Base-by-base conservation (phyloP, 2,888 invertebrate genomes). In the Linnaemya tessellans region DNA sequence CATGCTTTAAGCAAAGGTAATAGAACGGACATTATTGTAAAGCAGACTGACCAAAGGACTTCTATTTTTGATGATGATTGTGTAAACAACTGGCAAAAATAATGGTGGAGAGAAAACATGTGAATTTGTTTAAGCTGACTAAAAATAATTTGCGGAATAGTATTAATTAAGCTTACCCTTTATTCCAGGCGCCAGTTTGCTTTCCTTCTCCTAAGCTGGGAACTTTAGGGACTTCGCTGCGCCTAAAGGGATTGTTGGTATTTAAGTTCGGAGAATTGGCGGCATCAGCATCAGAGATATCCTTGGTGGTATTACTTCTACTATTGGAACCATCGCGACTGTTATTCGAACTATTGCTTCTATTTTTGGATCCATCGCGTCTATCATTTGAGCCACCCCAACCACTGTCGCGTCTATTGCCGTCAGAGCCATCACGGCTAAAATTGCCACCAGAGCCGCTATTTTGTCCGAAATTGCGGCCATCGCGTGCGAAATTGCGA, bases 171-270 rank as follows among this genome's bases (percentile, higher is more conserved):
- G 35, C 84, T 87, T 84, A 84, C 84, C 84, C 84, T 87, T 82
- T 81, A n/a, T 11, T 46, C 82, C 79, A 80, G 49, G 79, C 49
- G 1, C 70, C 62, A 46, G 15, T 22, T 62, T 70, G 54, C 7
- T 56, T 30, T 25, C 64, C 65, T 25, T 84, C 84, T 70, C 86
- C 87, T n/a, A 88, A 88, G 18, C 18, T 83, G 49, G 87, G 82
- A 0, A 43, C 54, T 13, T 80, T 79, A 0, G 87, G 68, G 41
- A 87, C 89, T 22, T 77, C 84, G 15, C 85, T 88, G 3, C 91
- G 89, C 25, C 89, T 88, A 77, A 90, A 91, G 15, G 91, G 91
- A 88, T 90, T 91, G 56, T 88, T 79, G 3, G 64, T 2, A 46
- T 78, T 84, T 22, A 82, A 78, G 18, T 65, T 58, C 11, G 62